Percentiles rank a stretch among this genome's conserved stretches.
phyloP scores from a whole-genome alignment of 2,797 vertebrate species.

The Microchirus variegatus region DNA sequence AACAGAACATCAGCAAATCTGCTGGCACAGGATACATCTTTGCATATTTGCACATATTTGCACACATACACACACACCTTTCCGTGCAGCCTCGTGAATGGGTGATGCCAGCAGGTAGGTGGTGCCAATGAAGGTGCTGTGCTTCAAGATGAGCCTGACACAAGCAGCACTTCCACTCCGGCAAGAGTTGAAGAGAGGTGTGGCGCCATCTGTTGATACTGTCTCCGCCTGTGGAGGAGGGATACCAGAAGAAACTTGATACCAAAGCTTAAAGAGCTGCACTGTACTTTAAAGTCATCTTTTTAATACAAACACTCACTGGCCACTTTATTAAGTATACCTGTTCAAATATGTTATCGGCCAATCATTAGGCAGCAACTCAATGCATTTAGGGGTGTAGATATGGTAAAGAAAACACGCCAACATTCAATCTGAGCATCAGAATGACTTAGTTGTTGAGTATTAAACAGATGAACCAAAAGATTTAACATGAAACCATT shows the following conservation, averaged over 20 bases:
- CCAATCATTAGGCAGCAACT: too few species aligned
- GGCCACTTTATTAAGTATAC: too few species aligned
- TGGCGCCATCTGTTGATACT: conserved; percentile 85
- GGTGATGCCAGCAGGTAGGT: conserved; percentile 80
- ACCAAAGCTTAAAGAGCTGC: too few species aligned
- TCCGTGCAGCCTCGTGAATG: conserved; percentile 86
- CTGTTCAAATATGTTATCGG: too few species aligned
- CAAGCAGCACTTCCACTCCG: conserved; percentile 87
- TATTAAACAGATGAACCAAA: too few species aligned
- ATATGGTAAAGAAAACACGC: too few species aligned
- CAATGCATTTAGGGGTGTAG: too few species aligned
- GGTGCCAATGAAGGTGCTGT: conserved; percentile 72
- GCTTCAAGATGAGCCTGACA: conserved; percentile 84
- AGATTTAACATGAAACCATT: too few species aligned
- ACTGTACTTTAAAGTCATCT: too few species aligned
- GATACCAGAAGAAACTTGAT: not conserved
- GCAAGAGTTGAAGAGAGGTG: conserved; percentile 90
- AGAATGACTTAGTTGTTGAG: too few species aligned
- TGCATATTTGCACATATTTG: not conserved
- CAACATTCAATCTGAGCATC: too few species aligned
- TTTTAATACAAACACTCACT: too few species aligned
- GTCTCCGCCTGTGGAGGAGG: conserved; percentile 79
- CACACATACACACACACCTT: conserved; percentile 75
- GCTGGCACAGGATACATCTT: not conserved
- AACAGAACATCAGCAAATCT: conserved; percentile 1